Evolutionary conservation across 2,888 invertebrate genomes (phyloP).

Genomic region (Aporophyla nigra): DNA sequence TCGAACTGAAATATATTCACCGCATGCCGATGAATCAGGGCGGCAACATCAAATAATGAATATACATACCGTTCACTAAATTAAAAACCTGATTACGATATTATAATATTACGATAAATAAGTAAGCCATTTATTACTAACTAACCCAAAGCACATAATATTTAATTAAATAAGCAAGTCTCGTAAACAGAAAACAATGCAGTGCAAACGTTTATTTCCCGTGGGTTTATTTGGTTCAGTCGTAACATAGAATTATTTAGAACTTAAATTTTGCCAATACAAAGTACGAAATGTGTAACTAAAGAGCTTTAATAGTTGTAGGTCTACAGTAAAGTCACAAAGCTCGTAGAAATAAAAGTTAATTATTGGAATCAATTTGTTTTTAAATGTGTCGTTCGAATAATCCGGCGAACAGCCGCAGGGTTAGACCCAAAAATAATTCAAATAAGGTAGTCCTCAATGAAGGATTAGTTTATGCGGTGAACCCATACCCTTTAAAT

Average conservation of each 20-base stretch:
- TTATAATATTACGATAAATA: too few species aligned
- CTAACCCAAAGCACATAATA: neutral
- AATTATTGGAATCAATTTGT: constrained; percentile 68
- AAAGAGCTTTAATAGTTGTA: constrained; percentile 33
- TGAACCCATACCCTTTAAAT: constrained; percentile 85
- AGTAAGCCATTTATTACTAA: neutral
- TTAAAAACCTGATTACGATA: neutral
- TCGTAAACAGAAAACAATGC: constrained; percentile 41
- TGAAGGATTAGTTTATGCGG: constrained; percentile 86
- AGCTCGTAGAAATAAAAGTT: constrained; percentile 55
- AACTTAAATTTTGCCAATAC: constrained; percentile 21
- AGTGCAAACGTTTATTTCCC: constrained; percentile 55
- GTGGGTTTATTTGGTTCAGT: constrained; percentile 42
- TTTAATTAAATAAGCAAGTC: constrained; percentile 47
- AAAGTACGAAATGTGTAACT: constrained; percentile 22
- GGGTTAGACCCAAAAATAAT: constrained; percentile 78
- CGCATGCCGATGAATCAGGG: neutral
- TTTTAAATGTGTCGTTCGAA: constrained; percentile 68
- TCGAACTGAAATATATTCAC: constrained; percentile 34
- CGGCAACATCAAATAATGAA: neutral
- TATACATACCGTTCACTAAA: neutral
- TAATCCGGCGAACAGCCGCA: constrained; percentile 69
- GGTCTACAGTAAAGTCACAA: constrained; percentile 39
- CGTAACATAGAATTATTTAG: constrained; percentile 53
- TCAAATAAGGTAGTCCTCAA: constrained; percentile 79